A percentile compares a stretch with the other conserved stretches of the same genome.
phyloP scores from a whole-genome alignment of 2,888 invertebrate species.

The Luperina nickerlii region DNA sequence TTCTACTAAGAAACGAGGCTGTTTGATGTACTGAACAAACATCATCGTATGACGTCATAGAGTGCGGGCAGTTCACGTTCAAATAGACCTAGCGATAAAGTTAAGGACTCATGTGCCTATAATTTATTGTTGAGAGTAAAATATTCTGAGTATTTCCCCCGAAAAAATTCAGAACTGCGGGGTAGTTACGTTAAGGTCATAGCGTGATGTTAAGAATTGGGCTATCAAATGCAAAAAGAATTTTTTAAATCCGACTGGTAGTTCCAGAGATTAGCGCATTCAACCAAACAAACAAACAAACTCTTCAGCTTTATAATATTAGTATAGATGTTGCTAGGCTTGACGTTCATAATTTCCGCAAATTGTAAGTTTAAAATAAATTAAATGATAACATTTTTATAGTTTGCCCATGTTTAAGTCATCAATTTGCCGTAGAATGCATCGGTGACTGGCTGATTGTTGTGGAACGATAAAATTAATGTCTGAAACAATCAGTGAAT shows the following conservation, averaged over 20 bases:
- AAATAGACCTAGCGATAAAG: neutral
- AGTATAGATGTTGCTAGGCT: no score
- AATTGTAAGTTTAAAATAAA: conserved; percentile 2
- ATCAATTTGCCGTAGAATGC: conserved; percentile 5
- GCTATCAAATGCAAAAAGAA: no score
- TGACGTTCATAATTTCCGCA: neutral
- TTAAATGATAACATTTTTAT: neutral
- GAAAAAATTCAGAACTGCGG: neutral
- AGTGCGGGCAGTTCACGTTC: neutral
- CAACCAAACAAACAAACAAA: no score
- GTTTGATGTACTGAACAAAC: conserved; percentile 4
- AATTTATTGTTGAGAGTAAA: neutral
- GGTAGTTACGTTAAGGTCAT: no score
- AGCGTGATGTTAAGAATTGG: no score
- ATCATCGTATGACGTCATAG: neutral
- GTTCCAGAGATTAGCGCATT: no score
- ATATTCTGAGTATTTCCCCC: neutral
- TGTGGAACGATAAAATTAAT: conserved; percentile 20
- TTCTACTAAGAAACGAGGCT: neutral
- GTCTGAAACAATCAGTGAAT: conserved; percentile 15
- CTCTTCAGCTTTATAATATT: no score
- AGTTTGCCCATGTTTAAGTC: neutral
- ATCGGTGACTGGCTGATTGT: neutral
- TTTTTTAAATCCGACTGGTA: no score
- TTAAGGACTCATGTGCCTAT: no score